Base-by-base conservation (phyloP, 2,888 invertebrate species). In the Euproctis similis region DNA sequence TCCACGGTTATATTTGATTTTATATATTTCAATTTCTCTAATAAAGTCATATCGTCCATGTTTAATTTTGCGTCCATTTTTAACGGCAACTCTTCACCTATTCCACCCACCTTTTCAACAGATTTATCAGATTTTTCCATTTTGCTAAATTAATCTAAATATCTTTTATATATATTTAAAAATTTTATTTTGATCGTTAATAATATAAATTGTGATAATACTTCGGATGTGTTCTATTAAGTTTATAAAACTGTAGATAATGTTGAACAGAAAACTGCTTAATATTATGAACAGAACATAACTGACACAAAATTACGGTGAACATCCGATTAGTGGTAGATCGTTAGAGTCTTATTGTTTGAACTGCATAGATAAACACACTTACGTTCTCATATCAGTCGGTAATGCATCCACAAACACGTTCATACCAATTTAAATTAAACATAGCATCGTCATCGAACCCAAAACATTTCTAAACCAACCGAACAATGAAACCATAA, bases 1-100 rank as follows among this genome's bases (percentile, higher is more conserved):
- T 90, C 90, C 9, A 90, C 89, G 0, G 90, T 89, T 27, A 90
- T 85, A 45, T 88, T 89, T 9, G 81, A 70, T 47, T 77, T 80
- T 4, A 87, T 41, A 47, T 71, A 78, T 31, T 71, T 76, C 9
- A 86, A 34, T 63, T 86, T 88, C 40, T 87, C 72, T 19, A 62
- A 43, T 26, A 72, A 56, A 8, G 58, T 69, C 74, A 78, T 69
- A 17, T 66, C 59, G 35, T 66, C 56, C 35, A 70, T 43, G 41
- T 53, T 51, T 22, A 42, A 52, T 44, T 63, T 62, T n/a, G 43
- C 28, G 40, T 67, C 64, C 7, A 42, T 42, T 51, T 76, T 80
- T 25, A 76, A 38, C 2, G 78, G 71, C 8, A 68, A 39, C 37
- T 66, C 72, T 30, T 77, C 77, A 2, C 45, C 54, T 12, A 46